phyloP scores from a whole-genome alignment of 2,888 invertebrate species.

The Camptogramma bilineatum region DNA sequence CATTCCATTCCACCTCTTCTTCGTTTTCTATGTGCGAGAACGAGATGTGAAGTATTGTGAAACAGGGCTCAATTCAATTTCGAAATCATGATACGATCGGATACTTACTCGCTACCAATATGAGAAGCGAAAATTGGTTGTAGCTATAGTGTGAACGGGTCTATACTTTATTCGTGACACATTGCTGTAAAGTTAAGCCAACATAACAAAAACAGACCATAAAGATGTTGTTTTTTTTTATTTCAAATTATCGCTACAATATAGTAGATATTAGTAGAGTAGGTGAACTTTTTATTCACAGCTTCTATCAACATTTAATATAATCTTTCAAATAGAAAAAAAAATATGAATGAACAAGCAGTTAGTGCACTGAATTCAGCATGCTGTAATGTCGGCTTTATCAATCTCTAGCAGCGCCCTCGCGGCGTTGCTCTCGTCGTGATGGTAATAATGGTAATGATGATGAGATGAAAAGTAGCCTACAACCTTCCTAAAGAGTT shows the following conservation, averaged over 20 bases:
- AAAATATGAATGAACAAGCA: too few species aligned
- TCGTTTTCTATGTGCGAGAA: constrained; percentile 41
- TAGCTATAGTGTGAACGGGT: constrained; percentile 62
- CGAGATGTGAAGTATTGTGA: constrained; percentile 47
- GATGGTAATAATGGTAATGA: too few species aligned
- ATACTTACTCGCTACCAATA: constrained; percentile 79
- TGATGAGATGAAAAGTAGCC: too few species aligned
- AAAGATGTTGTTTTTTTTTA: not conserved
- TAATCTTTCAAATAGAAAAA: too few species aligned
- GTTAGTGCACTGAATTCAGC: too few species aligned
- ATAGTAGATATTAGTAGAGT: not conserved
- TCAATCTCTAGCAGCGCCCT: too few species aligned
- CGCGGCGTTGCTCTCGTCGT: too few species aligned
- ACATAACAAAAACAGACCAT: constrained; percentile 11
- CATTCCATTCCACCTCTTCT: constrained; percentile 34
- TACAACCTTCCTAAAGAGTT: too few species aligned
- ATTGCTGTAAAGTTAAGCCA: constrained; percentile 40
- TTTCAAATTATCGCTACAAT: not conserved
- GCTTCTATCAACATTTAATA: too few species aligned
- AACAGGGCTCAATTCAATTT: constrained; percentile 76
- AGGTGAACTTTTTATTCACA: not conserved
- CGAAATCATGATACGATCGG: constrained; percentile 73
- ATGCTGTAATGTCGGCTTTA: too few species aligned
- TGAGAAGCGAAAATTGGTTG: constrained; percentile 79
- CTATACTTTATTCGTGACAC: constrained; percentile 64